Conservation (phyloP, 2,888 invertebrate species). For the Cantharis nigra region DNA sequence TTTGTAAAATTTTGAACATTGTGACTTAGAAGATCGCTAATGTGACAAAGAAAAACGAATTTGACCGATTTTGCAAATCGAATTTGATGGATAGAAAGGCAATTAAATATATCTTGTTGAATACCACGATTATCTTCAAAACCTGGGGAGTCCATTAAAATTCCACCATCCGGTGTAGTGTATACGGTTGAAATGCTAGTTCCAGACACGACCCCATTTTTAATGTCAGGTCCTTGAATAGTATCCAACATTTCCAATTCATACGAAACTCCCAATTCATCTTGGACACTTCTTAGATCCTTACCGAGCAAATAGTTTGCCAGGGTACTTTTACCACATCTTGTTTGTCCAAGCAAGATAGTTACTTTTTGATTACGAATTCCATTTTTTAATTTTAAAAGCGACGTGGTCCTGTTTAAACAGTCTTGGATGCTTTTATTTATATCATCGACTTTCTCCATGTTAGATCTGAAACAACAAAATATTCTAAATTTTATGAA, state of each 20-base stretch:
- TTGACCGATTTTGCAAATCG: not conserved
- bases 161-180: not conserved
- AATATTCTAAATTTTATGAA: too few species aligned
- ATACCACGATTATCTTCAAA: conserved; percentile 18
- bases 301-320: not conserved
- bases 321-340: not conserved
- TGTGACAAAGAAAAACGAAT: conserved; percentile 12
- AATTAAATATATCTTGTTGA: conserved; percentile 9
- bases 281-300: not conserved
- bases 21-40: not conserved
- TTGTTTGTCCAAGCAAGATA: not conserved
- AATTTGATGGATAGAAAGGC: conserved; percentile 6
- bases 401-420: too few species aligned
- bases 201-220: not conserved
- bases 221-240: not conserved
- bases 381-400: too few species aligned
- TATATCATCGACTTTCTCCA: too few species aligned
- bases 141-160: conserved; percentile 13
- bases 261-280: not conserved
- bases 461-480: too few species aligned
- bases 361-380: not conserved
- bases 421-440: too few species aligned
- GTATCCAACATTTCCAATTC: not conserved
- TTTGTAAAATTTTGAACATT: not conserved
- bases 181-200: not conserved